Percentiles rank a stretch among this genome's conserved stretches.
Evolutionary conservation across 2,797 vertebrate species (phyloP).

Genomic region (Bufotes viridis): DNA sequence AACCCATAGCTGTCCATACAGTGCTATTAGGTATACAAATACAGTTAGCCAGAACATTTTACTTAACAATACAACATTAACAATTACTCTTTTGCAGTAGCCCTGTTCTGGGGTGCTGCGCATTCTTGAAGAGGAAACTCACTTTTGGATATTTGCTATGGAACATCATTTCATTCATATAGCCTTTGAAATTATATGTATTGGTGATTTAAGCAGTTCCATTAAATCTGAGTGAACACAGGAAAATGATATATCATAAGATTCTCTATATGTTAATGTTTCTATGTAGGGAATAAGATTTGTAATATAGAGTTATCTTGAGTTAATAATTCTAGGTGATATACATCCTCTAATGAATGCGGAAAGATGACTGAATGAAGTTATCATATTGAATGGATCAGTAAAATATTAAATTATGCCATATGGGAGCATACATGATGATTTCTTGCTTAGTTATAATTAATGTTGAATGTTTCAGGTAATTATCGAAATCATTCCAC

Average conservation of each 20-base stretch:
- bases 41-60: too few species aligned
- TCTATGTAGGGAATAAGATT: background rate
- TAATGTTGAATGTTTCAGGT: background rate
- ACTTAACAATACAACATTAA: too few species aligned
- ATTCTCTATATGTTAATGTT: background rate
- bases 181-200: too few species aligned
- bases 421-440: conserved; percentile 7
- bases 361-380: background rate
- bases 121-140: too few species aligned
- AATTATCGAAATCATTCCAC: background rate
- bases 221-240: background rate
- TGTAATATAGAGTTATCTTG: background rate
- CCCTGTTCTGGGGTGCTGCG: too few species aligned
- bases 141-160: too few species aligned
- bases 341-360: background rate
- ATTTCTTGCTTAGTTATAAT: conserved; percentile 11
- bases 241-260: background rate
- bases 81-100: too few species aligned
- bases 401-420: background rate
- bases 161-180: too few species aligned
- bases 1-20: too few species aligned
- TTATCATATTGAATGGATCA: background rate
- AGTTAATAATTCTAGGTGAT: background rate
- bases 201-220: background rate
- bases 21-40: too few species aligned